Percentiles rank a stretch among this genome's conserved stretches.
Conservation (phyloP, 1,140 invertebrate species). For the Pentalonia nigronervosa region DNA sequence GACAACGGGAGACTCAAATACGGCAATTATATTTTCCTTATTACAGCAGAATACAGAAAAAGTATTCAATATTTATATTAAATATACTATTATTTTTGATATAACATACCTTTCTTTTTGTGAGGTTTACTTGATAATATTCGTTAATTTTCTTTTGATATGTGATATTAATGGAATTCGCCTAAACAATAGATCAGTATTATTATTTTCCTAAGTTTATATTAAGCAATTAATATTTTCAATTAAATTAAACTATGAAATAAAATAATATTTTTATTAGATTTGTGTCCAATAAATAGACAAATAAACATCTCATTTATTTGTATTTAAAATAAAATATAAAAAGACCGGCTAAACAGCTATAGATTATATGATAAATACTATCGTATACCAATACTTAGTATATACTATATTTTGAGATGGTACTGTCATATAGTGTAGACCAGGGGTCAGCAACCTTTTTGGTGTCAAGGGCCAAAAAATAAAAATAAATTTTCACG, state of each 20-base stretch:
- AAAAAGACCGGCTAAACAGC: neutral
- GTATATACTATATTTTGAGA: no score
- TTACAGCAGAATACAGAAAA: neutral
- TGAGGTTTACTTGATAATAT: neutral
- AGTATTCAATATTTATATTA: neutral
- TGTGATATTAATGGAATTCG: neutral
- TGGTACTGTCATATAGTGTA: neutral
- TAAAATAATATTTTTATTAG: neutral
- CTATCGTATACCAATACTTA: no score
- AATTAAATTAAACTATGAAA: neutral
- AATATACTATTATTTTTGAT: neutral
- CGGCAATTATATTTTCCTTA: no score
- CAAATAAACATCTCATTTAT: neutral
- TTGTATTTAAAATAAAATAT: neutral
- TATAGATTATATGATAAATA: neutral
- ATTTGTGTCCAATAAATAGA: neutral
- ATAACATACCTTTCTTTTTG: conserved; percentile 35
- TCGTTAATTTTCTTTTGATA: conserved; percentile 45
- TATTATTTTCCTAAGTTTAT: neutral
- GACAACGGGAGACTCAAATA: no score
- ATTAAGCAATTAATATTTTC: neutral
- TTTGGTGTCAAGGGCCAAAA: no score
- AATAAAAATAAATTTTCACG: no score
- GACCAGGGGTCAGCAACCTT: no score
- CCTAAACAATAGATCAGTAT: conserved; percentile 5